These are phyloP conservation scores for Chrysogorgia sp. DNA, from an alignment of 92 coral and sea anemone genomes.

Conservation along the genomic window DNA sequence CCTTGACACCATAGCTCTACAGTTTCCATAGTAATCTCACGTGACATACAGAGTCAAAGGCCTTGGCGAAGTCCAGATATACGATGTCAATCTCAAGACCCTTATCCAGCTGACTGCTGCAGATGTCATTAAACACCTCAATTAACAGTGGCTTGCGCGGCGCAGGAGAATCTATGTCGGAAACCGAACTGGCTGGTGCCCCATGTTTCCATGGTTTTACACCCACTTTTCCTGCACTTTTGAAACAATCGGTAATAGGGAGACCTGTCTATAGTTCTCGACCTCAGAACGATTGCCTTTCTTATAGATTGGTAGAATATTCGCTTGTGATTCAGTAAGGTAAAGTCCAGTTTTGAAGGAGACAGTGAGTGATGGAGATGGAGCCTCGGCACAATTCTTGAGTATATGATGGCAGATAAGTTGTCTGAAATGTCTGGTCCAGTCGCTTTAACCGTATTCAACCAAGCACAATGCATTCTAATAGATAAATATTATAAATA, in stretches of 20 bases:
- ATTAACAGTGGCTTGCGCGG: constrained; percentile 35
- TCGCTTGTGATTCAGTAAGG: constrained; percentile 43
- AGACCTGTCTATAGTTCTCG: constrained; percentile 47
- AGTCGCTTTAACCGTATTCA: constrained; percentile 43
- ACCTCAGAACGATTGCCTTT: constrained; percentile 41
- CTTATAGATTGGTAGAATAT: constrained; percentile 49
- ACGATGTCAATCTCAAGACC: constrained; percentile 48
- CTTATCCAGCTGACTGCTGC: constrained; percentile 16
- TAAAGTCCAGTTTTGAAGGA: constrained; percentile 28
- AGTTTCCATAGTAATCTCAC: constrained; percentile 43
- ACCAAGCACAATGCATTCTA: too few species aligned
- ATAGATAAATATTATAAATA: too few species aligned
- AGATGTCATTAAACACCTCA: constrained; percentile 45
- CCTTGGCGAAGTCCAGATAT: constrained; percentile 52
- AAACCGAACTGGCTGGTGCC: constrained; percentile 46
- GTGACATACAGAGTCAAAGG: constrained; percentile 65
- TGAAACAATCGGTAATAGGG: constrained; percentile 47
- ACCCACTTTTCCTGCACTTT: constrained; percentile 57
- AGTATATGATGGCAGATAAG: constrained; percentile 36
- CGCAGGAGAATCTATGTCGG: constrained; percentile 35
- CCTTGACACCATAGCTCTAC: constrained; percentile 38
- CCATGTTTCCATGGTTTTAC: constrained; percentile 12
- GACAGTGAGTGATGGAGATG: constrained; percentile 46
- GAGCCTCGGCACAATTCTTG: constrained; percentile 39
- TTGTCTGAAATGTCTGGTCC: constrained; percentile 44